Percentiles rank a stretch among this genome's conserved stretches.
phyloP scores from a whole-genome alignment of 2,797 vertebrate species.

The Poeciliopsis turneri region DNA sequence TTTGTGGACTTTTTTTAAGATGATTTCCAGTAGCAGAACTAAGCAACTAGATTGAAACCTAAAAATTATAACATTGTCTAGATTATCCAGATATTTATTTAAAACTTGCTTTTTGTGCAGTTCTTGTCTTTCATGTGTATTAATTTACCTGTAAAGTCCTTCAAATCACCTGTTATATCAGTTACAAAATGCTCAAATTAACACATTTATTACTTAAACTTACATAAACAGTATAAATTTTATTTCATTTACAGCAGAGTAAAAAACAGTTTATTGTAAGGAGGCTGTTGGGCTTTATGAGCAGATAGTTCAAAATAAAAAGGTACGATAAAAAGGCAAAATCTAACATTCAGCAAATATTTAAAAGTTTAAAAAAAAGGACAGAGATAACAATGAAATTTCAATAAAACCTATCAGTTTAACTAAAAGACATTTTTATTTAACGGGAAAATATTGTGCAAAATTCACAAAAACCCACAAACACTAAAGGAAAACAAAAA shows the following conservation, averaged over 20 bases:
- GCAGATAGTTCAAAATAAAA: not conserved
- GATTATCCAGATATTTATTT: not conserved
- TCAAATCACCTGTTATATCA: not conserved
- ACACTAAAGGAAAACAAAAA: no score
- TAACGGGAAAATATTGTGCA: not conserved
- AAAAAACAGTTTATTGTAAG: not conserved
- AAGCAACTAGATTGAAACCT: not conserved
- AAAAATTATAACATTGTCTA: not conserved
- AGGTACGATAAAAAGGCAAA: not conserved
- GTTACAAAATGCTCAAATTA: not conserved
- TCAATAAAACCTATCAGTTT: not conserved
- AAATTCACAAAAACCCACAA: no score
- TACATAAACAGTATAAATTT: not conserved
- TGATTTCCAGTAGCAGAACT: no score
- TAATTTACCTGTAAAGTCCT: not conserved
- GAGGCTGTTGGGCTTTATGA: not conserved
- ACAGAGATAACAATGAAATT: not conserved
- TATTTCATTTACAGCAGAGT: not conserved
- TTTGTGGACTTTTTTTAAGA: no score
- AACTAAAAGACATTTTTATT: constrained; percentile 2
- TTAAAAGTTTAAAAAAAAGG: no score
- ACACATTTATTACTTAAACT: not conserved
- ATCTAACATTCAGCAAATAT: not conserved
- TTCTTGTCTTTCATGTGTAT: not conserved
- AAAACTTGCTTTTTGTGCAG: not conserved